Percentiles rank a stretch among this genome's conserved stretches.
These are phyloP conservation scores for Brienomyrus longianalis DNA, from an alignment of 2,113 vertebrate genomes.

Conservation along the genomic window DNA sequence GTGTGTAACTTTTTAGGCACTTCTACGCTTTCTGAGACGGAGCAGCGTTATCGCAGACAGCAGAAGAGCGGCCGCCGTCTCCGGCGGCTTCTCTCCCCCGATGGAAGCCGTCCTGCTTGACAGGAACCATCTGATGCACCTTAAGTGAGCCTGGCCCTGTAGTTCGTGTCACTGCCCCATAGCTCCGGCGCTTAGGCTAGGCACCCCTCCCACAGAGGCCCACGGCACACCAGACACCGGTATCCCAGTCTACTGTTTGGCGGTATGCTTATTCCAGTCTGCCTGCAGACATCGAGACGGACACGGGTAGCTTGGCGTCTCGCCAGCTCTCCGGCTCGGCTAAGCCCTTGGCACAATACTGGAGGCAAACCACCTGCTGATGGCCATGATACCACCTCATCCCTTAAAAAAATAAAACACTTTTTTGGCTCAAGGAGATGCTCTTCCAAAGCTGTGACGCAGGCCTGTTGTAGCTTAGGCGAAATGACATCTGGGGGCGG, in stretches of 20 bases:
- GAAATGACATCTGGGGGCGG: neutral
- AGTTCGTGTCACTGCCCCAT: slow-evolving; percentile 6
- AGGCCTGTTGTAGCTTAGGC: neutral
- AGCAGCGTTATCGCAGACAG: slow-evolving; percentile 59
- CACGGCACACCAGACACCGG: neutral
- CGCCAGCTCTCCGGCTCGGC: neutral
- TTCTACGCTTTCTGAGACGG: slow-evolving; percentile 65
- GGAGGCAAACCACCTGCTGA: slow-evolving; percentile 30
- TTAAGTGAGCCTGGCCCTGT: slow-evolving; percentile 46
- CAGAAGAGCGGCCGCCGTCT: slow-evolving; percentile 47
- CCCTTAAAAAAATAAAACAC: slow-evolving; percentile 5
- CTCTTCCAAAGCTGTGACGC: neutral
- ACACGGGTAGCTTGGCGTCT: neutral
- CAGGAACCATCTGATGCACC: slow-evolving; percentile 26
- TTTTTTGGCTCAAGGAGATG: slow-evolving; percentile 2
- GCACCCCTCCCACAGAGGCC: neutral
- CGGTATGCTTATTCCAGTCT: neutral
- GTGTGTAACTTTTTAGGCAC: slow-evolving; percentile 62
- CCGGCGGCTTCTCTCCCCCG: slow-evolving; percentile 51
- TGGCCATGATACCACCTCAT: slow-evolving; percentile 33
- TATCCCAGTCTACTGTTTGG: neutral
- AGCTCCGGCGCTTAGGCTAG: neutral
- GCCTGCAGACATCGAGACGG: slow-evolving; percentile 14
- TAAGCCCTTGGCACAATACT: slow-evolving; percentile 17
- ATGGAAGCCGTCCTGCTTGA: slow-evolving; percentile 53